phyloP scores from a whole-genome alignment of 35 echinoderm and acorn worm genomes.

The Ophiothrix spiculata region DNA sequence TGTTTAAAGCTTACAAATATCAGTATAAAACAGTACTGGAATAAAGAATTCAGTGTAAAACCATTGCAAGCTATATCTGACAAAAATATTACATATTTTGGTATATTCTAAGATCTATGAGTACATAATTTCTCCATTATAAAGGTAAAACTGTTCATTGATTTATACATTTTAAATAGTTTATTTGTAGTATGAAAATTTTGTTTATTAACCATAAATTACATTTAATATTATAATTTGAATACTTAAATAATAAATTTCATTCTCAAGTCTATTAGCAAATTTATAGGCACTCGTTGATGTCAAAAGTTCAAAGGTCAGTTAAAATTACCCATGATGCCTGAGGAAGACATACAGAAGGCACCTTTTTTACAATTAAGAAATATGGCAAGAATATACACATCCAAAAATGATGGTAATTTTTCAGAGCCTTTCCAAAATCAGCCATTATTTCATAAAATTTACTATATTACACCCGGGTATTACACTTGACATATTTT shows the following conservation, averaged over 20 bases:
- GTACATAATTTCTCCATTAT: constrained; percentile 8
- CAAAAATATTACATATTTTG: constrained; percentile 2
- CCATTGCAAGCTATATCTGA: background rate
- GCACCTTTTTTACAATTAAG: background rate
- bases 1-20: too few relatives aligned
- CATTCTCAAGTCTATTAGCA: too few relatives aligned
- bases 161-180: constrained; percentile 10
- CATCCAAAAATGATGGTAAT: too few relatives aligned
- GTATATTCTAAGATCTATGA: constrained; percentile 5
- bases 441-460: background rate
- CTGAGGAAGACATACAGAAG: background rate
- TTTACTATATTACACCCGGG: too few relatives aligned
- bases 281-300: background rate
- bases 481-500: constrained; percentile 7
- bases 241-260: background rate
- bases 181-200: constrained; percentile 2
- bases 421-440: background rate
- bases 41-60: background rate
- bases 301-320: background rate
- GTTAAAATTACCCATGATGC: background rate
- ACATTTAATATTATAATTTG: background rate
- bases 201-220: constrained; percentile 1
- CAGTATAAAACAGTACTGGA: constrained; percentile 8
- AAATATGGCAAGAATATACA: constrained; percentile 1
- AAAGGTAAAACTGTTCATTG: background rate